Percentiles rank a stretch among this genome's conserved stretches.
Evolutionary conservation across 2,113 vertebrate genomes (phyloP).

Genomic region (Ochotona curzoniae): DNA sequence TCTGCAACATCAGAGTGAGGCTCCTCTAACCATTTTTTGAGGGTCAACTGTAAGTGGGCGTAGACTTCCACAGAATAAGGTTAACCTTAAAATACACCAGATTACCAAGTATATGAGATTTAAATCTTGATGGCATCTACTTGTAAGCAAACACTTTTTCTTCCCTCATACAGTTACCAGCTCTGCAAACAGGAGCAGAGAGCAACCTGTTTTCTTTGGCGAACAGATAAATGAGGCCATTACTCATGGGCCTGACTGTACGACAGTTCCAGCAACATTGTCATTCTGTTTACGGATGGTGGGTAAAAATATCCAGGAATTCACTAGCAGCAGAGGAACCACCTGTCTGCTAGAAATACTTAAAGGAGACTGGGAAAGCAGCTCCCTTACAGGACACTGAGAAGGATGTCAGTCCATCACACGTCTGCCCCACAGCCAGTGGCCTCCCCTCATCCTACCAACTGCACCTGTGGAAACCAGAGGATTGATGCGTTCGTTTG

Average conservation of each 20-base stretch:
- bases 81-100: background rate
- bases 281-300: slow-evolving; percentile 78
- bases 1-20: background rate
- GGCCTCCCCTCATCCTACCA: background rate
- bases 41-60: background rate
- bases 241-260: slow-evolving; percentile 68
- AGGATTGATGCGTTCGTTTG: background rate
- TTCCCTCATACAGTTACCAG: slow-evolving; percentile 70
- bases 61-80: background rate
- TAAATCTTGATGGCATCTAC: slow-evolving; percentile 1
- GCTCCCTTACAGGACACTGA: background rate
- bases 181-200: slow-evolving; percentile 71
- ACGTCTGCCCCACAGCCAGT: background rate
- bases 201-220: slow-evolving; percentile 78
- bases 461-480: slow-evolving; percentile 34
- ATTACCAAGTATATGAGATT: background rate
- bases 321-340: slow-evolving; percentile 74
- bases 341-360: slow-evolving; percentile 82
- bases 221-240: slow-evolving; percentile 80
- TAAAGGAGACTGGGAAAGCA: slow-evolving; percentile 68
- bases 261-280: slow-evolving; percentile 79
- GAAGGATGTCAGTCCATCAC: background rate
- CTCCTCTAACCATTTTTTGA: background rate
- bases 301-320: slow-evolving; percentile 86
- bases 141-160: slow-evolving; percentile 52